These are phyloP conservation scores for Sialia sialis DNA, from an alignment of 2,113 vertebrate species.

Conservation along the genomic window DNA sequence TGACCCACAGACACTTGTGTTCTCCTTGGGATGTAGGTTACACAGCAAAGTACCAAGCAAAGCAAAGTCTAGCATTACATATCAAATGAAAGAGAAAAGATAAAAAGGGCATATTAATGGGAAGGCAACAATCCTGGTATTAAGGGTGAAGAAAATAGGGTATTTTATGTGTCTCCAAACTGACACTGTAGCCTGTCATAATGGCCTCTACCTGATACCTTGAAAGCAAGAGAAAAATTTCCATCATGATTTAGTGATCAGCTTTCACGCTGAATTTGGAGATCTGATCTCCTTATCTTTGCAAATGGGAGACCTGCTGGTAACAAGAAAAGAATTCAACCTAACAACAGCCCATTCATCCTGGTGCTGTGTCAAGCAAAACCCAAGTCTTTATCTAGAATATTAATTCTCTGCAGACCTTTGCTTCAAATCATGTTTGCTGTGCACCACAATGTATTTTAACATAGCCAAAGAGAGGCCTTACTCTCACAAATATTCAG, in stretches of 20 bases:
- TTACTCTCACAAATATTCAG: not conserved
- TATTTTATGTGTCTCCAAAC: not conserved
- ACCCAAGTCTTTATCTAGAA: not conserved
- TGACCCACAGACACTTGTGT: not conserved
- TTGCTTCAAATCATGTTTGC: not conserved
- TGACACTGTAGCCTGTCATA: not conserved
- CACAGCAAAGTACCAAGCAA: not conserved
- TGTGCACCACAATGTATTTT: not conserved
- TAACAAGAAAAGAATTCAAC: constrained; percentile 32
- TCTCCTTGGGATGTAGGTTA: not conserved
- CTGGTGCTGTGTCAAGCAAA: not conserved
- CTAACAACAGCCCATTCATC: constrained; percentile 37
- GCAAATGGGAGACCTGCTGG: constrained; percentile 13
- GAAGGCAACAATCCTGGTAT: not conserved
- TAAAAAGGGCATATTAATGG: not conserved
- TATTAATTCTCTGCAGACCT: not conserved
- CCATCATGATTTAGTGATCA: constrained; percentile 18
- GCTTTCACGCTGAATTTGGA: constrained; percentile 24
- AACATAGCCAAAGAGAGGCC: not conserved
- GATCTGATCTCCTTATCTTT: constrained; percentile 55
- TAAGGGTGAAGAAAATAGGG: not conserved
- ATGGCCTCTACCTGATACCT: not conserved
- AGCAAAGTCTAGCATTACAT: not conserved
- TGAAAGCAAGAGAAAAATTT: constrained; percentile 21
- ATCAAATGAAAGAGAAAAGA: not conserved